phyloP scores from a whole-genome alignment of 1,140 invertebrate genomes.

The Leptinotarsa defecta region DNA sequence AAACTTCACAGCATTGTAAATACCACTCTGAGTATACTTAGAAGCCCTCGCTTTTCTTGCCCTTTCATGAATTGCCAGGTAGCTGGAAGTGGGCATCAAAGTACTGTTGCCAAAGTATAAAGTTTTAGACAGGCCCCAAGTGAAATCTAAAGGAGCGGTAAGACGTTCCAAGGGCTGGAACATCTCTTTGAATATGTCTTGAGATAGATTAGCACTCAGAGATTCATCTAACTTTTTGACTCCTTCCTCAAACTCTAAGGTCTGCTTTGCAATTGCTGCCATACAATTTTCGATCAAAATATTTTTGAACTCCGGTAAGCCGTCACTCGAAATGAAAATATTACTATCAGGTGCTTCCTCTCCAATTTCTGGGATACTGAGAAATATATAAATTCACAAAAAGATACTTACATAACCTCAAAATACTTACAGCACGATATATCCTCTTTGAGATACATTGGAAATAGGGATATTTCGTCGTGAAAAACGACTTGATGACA shows the following conservation, averaged over 20 bases:
- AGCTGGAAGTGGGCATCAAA: slow-evolving; percentile 77
- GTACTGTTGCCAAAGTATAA: slow-evolving; percentile 80
- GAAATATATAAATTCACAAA: slow-evolving; percentile 43
- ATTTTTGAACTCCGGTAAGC: slow-evolving; percentile 78
- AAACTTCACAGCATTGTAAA: slow-evolving; percentile 72
- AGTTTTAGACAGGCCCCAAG: slow-evolving; percentile 85
- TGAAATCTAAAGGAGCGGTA: slow-evolving; percentile 73
- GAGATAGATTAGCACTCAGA: slow-evolving; percentile 53
- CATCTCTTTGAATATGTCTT: slow-evolving; percentile 74
- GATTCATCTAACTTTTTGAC: slow-evolving; percentile 68
- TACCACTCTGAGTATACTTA: slow-evolving; percentile 69
- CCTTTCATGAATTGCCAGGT: slow-evolving; percentile 74
- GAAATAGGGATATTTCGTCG: slow-evolving; percentile 28
- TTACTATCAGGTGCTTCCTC: slow-evolving; percentile 77
- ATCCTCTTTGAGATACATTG: slow-evolving; percentile 34
- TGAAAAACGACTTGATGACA: not conserved
- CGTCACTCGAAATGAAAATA: slow-evolving; percentile 72
- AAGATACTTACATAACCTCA: slow-evolving; percentile 7
- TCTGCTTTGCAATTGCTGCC: slow-evolving; percentile 78
- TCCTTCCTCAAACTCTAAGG: slow-evolving; percentile 80
- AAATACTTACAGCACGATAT: slow-evolving; percentile 39
- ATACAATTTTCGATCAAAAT: slow-evolving; percentile 83
- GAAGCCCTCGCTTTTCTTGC: slow-evolving; percentile 66
- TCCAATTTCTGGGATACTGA: slow-evolving; percentile 88
- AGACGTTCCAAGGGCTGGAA: slow-evolving; percentile 77